Evolutionary conservation across 2,113 vertebrate species (phyloP), one percentile per base, ranked within the genome.

Genomic region (Bambusicola thoracicus): DNA sequence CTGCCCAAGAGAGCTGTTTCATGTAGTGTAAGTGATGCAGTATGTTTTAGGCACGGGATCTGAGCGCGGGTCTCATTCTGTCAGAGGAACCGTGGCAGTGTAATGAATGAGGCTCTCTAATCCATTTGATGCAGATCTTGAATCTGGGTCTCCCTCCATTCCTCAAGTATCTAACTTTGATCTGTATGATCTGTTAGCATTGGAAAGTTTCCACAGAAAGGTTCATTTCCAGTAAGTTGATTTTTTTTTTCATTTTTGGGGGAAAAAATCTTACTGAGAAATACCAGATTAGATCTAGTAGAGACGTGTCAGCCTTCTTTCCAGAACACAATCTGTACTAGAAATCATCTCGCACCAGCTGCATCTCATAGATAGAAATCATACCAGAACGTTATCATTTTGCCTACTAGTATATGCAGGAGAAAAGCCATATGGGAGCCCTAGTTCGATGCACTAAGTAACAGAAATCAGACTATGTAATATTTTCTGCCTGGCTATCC

Each of bases 381-480:
- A 44, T 56, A 34, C 30, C 34, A 16, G 22, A 29, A 68, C 92
- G 62, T 74, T 76, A 62, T 8, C 46, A 3, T 82, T 94, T 92
- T 85, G 27, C n/a, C 36, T 85, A 55, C 58, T 74, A 46, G 46
- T 63, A 44, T 7, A 20, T 16, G 29, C 29, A 77, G 81, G 11
- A 74, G 67, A 86, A 78, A 88, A 81, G 63, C 41, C 38, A 66
- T 48, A 77, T 65, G 30, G 11, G 55, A 91, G 44, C 36, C 62
- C 85, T 59, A 68, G 68, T 89, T 95, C 88, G 78, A 90, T 59
- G 58, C 13, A 82, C 29, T 49, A 80, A 46, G 51, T 86, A 87
- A 83, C 43, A 84, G 73, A 88, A 90, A 81, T 90, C 68, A 91
- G 72, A 17, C 15, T 66, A 40, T 48, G 58, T 55, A 87, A 38